A percentile compares a stretch with the other conserved stretches of the same genome.
phyloP scores from a whole-genome alignment of 1,140 invertebrate species.

The Protaetia brevitarsis region DNA sequence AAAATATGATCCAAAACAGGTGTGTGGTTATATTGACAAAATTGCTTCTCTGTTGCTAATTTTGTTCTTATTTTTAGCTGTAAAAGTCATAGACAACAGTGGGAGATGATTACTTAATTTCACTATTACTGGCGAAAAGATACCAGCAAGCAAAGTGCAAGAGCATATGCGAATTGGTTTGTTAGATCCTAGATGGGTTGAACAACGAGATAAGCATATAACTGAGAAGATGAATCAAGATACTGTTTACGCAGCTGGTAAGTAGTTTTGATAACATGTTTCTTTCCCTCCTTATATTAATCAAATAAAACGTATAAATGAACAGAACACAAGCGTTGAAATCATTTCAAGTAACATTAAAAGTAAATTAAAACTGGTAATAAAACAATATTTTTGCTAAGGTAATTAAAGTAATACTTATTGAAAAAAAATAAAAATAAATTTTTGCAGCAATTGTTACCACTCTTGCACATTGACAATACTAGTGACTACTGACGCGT shows the following conservation, averaged over 20 bases:
- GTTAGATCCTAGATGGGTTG: conserved; percentile 96
- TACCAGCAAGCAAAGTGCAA: conserved; percentile 94
- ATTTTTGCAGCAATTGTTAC: no score
- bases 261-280: no score
- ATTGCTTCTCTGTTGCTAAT: neutral
- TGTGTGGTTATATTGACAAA: conserved; percentile 25
- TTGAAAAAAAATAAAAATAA: no score
- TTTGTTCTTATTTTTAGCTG: conserved; percentile 42
- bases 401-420: no score
- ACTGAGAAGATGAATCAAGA: conserved; percentile 82
- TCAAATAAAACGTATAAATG: neutral
- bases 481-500: no score
- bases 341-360: no score
- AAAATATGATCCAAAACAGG: conserved; percentile 96
- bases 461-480: no score
- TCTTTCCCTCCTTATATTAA: no score
- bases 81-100: conserved; percentile 59
- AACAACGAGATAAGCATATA: conserved; percentile 87
- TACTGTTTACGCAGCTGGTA: conserved; percentile 77
- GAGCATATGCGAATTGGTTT: conserved; percentile 98
- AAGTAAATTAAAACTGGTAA: no score
- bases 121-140: conserved; percentile 96
- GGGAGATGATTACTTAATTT: conserved; percentile 91
- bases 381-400: no score
- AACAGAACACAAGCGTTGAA: neutral